Conservation (phyloP, 2,797 vertebrate genomes). For the Thripadectes ignobilis region DNA sequence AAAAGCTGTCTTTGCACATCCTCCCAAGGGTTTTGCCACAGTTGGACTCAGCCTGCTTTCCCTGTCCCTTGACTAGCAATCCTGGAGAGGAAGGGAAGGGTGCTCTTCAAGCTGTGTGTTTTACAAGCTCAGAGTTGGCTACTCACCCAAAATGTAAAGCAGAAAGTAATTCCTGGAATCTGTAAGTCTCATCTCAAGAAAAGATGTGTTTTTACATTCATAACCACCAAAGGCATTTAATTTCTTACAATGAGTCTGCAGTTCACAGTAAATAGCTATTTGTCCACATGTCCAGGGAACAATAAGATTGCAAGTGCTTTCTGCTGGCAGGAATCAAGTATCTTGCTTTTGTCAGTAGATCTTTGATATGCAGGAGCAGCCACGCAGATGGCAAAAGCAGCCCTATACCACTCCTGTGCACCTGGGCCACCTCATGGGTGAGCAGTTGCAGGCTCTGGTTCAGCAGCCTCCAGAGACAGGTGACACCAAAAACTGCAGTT, state of each 20-base stretch:
- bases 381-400: not conserved
- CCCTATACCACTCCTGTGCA: not conserved
- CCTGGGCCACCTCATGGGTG: not conserved
- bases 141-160: slow-evolving; percentile 10
- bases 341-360: slow-evolving; percentile 12
- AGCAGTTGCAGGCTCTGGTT: slow-evolving; percentile 14
- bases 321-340: slow-evolving; percentile 16
- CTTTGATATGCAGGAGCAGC: slow-evolving; percentile 28
- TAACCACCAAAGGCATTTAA: slow-evolving; percentile 1
- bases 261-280: slow-evolving; percentile 36
- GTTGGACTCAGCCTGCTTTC: not conserved
- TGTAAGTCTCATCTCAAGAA: not conserved
- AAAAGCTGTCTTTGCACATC: slow-evolving; percentile 30
- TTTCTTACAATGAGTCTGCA: not conserved
- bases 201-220: not conserved
- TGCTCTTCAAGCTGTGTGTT: not conserved
- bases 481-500: not conserved
- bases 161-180: not conserved
- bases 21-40: slow-evolving; percentile 10
- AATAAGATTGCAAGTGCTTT: slow-evolving; percentile 39
- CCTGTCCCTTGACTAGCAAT: not conserved
- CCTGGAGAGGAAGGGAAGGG: not conserved
- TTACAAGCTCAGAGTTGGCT: not conserved
- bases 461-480: not conserved
- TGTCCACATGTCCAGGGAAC: slow-evolving; percentile 6